A percentile compares a stretch with the other conserved stretches of the same genome.
phyloP scores from a whole-genome alignment of 2,113 vertebrate species.

The Illadopsis cleaveri region DNA sequence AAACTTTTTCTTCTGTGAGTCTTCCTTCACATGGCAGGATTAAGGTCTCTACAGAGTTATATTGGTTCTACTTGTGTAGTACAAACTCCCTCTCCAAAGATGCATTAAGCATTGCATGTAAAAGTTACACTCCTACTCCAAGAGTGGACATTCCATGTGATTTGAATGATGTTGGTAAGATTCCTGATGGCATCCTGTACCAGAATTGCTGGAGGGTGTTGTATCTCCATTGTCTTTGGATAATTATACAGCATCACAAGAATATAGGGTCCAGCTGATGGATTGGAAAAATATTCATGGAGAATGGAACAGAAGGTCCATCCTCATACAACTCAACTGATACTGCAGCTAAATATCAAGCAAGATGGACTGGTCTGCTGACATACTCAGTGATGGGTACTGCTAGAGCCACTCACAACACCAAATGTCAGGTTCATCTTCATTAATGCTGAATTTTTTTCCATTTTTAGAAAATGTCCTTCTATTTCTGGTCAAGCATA shows the following conservation, averaged over 20 bases:
- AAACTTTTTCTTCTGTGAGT: background rate
- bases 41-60: background rate
- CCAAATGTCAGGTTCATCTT: background rate
- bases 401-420: background rate
- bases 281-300: background rate
- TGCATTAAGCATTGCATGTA: background rate
- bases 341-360: background rate
- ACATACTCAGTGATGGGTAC: accelerated
- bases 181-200: background rate
- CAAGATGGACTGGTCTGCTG: background rate
- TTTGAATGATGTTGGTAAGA: background rate
- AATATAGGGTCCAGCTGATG: background rate
- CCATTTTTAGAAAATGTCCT: background rate
- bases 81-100: background rate
- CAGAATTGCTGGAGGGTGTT: background rate
- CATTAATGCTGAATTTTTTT: background rate
- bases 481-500: background rate
- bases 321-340: background rate
- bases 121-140: background rate
- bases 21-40: background rate
- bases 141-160: accelerated
- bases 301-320: background rate
- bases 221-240: background rate
- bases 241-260: background rate
- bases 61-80: background rate